phyloP scores from a whole-genome alignment of 2,888 invertebrate genomes.

The Ptychoptera albimana region DNA sequence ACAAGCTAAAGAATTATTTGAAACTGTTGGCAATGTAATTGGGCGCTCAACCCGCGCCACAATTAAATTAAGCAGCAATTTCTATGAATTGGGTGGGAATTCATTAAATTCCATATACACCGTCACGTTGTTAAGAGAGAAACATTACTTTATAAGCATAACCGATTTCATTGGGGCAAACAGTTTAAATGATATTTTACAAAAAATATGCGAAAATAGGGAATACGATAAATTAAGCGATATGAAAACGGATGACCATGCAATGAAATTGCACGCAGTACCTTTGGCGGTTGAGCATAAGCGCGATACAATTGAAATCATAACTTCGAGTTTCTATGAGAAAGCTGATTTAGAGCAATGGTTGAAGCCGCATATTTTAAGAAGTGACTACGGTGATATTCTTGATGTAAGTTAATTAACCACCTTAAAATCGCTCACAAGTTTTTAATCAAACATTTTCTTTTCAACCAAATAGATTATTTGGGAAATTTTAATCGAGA shows the following conservation, averaged over 20 bases:
- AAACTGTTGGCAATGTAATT: conserved; percentile 56
- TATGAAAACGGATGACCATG: conserved; percentile 2
- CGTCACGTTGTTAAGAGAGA: conserved; percentile 57
- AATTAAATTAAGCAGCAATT: conserved; percentile 49
- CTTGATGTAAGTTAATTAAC: conserved; percentile 30
- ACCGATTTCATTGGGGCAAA: conserved; percentile 63
- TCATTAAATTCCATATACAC: conserved; percentile 74
- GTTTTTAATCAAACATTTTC: neutral
- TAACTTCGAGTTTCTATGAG: conserved; percentile 68
- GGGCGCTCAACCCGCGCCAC: conserved; percentile 45
- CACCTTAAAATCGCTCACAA: neutral
- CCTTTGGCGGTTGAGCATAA: conserved; percentile 38
- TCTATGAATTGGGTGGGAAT: conserved; percentile 75
- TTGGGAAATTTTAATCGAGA: conserved; percentile 53
- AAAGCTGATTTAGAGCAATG: conserved; percentile 76
- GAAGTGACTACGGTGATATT: conserved; percentile 51
- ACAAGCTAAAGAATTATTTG: conserved; percentile 53
- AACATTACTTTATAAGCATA: conserved; percentile 66
- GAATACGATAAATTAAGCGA: conserved; percentile 15
- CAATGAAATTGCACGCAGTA: conserved; percentile 20
- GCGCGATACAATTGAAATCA: conserved; percentile 52
- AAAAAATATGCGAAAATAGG: conserved; percentile 34
- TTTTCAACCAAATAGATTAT: conserved; percentile 21
- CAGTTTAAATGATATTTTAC: conserved; percentile 50
- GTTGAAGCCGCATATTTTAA: conserved; percentile 49